A percentile compares a stretch with the other conserved stretches of the same genome.
Evolutionary conservation across 2,113 vertebrate species (phyloP).

Genomic region (Typhlomys cinereus): DNA sequence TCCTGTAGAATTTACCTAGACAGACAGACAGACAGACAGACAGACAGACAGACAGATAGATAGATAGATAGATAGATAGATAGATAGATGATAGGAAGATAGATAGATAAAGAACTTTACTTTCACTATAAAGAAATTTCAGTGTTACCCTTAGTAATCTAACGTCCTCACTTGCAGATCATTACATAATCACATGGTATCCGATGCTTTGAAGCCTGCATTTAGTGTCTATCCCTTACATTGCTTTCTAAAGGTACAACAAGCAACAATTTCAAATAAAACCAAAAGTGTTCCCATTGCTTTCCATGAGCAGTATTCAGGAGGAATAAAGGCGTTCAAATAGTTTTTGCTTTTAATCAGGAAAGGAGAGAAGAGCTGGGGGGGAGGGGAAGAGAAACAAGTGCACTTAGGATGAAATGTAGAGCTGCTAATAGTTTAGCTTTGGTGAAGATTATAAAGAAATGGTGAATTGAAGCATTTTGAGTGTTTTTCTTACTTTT

Average conservation of each 20-base stretch:
- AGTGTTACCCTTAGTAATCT: background rate
- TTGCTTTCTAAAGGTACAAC: slow-evolving; percentile 1
- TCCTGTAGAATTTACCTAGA: too few relatives aligned
- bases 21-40: too few relatives aligned
- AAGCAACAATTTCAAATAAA: slow-evolving; percentile 49
- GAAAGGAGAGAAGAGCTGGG: too few relatives aligned
- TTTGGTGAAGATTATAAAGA: background rate
- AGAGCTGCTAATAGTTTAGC: background rate
- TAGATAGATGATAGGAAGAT: too few relatives aligned
- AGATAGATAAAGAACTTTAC: background rate
- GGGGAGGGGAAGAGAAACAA: background rate
- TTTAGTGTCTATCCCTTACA: background rate
- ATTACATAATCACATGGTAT: background rate
- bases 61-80: too few relatives aligned
- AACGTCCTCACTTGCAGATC: background rate
- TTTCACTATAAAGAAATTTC: background rate
- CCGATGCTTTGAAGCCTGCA: background rate
- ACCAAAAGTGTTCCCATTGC: background rate
- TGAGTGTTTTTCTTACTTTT: too few relatives aligned
- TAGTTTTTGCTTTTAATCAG: background rate
- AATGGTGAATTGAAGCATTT: background rate
- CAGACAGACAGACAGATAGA: too few relatives aligned
- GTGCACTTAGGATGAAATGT: background rate
- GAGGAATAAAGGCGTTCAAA: background rate
- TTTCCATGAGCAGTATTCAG: background rate